Evolutionary conservation across 1,140 invertebrate genomes (phyloP).

Genomic region (Drosophila carrolli): DNA sequence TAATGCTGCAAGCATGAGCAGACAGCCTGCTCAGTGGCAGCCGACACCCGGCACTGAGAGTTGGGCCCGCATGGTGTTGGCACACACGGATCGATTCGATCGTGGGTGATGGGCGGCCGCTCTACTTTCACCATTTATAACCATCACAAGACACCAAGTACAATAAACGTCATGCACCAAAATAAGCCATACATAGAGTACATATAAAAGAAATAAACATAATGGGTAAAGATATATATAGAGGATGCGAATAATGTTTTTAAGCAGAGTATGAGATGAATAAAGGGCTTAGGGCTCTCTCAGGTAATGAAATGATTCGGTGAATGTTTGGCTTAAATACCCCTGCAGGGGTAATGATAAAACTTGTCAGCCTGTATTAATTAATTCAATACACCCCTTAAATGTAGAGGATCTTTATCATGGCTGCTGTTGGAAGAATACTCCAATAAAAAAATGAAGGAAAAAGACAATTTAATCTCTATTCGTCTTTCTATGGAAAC

Average conservation of each 20-base stretch:
- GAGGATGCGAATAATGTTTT: conserved; percentile 22
- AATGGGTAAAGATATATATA: conserved; percentile 43
- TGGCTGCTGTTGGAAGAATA: too few species aligned
- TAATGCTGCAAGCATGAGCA: conserved; percentile 91
- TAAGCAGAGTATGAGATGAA: conserved; percentile 49
- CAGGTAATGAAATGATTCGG: conserved; percentile 10
- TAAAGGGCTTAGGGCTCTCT: not conserved
- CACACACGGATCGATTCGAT: conserved; percentile 88
- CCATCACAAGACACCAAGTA: conserved; percentile 53
- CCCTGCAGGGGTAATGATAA: conserved; percentile 20
- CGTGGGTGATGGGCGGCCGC: conserved; percentile 81
- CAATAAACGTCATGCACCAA: conserved; percentile 69
- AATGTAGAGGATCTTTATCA: too few species aligned
- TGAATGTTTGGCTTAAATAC: conserved; percentile 20
- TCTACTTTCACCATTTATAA: conserved; percentile 80
- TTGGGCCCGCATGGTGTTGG: conserved; percentile 93
- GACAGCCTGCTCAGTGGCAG: conserved; percentile 87
- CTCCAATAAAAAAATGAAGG: not conserved
- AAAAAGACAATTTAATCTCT: too few species aligned
- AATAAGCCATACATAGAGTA: conserved; percentile 71
- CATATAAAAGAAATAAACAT: conserved; percentile 68
- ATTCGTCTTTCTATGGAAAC: too few species aligned
- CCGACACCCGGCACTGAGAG: conserved; percentile 89
- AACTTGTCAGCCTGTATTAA: too few species aligned
- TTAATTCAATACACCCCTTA: too few species aligned